phyloP scores from a whole-genome alignment of 2,797 vertebrate species.

The Arvicola amphibius region DNA sequence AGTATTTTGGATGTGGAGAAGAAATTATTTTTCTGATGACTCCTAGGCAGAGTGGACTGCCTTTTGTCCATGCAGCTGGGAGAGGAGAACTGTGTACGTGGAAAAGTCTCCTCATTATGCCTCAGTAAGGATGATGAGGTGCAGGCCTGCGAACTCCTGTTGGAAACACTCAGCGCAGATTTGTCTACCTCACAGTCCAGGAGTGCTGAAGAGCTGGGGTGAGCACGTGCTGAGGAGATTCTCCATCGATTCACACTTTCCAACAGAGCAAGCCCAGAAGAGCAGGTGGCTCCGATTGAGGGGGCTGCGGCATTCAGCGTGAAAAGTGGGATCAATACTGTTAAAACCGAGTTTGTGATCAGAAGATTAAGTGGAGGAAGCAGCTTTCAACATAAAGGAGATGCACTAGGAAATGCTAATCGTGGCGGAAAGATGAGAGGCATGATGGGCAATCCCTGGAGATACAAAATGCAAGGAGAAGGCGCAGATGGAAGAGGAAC shows the following conservation, averaged over 20 bases:
- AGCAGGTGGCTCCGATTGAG: not conserved
- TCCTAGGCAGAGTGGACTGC: not conserved
- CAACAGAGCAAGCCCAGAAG: not conserved
- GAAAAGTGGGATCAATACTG: not conserved
- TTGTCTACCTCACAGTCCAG: not conserved
- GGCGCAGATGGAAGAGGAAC: constrained; percentile 41
- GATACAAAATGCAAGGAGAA: constrained; percentile 25
- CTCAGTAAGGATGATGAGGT: not conserved
- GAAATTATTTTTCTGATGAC: not conserved
- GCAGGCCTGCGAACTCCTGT: not conserved
- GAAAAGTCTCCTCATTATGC: not conserved
- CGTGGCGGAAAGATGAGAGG: constrained; percentile 2
- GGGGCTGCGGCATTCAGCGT: not conserved
- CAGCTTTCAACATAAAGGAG: constrained; percentile 38
- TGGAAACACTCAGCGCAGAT: not conserved
- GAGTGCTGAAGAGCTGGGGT: not conserved
- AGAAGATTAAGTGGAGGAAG: constrained; percentile 47
- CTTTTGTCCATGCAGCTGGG: not conserved
- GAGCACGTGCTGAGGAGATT: not conserved
- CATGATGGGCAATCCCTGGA: not conserved
- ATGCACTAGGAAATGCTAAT: constrained; percentile 45
- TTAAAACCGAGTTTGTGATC: constrained; percentile 22
- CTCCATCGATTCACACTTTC: not conserved
- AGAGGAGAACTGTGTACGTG: not conserved
- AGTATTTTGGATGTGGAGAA: not conserved